Conservation (phyloP, 53 echinoderm and acorn worm genomes). For the Actinopyga echinites region DNA sequence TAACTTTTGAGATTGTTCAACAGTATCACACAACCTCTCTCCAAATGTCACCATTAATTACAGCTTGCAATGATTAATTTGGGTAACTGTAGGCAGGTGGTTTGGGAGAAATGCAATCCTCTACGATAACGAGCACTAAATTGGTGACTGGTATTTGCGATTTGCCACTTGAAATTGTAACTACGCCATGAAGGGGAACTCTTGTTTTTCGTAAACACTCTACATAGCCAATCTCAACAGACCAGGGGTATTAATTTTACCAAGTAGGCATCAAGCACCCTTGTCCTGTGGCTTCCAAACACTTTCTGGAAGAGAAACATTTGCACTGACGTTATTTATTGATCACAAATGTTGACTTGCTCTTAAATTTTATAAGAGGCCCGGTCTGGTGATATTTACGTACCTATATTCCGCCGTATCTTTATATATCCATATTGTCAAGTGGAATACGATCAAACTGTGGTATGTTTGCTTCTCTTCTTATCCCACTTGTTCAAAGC, state of each 20-base stretch:
- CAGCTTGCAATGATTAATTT: slow-evolving; percentile 20
- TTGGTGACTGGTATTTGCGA: too few relatives aligned
- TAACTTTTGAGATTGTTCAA: too few relatives aligned
- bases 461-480: too few relatives aligned
- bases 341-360: slow-evolving; percentile 17
- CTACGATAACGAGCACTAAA: neutral
- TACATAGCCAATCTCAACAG: neutral
- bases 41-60: slow-evolving; percentile 23
- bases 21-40: too few relatives aligned
- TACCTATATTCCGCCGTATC: neutral
- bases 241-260: slow-evolving; percentile 15
- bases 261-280: slow-evolving; percentile 15
- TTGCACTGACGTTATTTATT: slow-evolving; percentile 39
- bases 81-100: neutral
- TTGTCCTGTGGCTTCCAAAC: slow-evolving; percentile 7
- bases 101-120: slow-evolving; percentile 5
- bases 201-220: too few relatives aligned
- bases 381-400: slow-evolving; percentile 11
- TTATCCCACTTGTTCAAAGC: too few relatives aligned
- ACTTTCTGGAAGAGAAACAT: neutral
- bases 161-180: neutral
- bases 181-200: too few relatives aligned
- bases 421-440: too few relatives aligned
- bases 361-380: slow-evolving; percentile 9
- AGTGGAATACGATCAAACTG: too few relatives aligned